phyloP scores from a whole-genome alignment of 2,888 invertebrate species.

The Aleiodes leptofemur region DNA sequence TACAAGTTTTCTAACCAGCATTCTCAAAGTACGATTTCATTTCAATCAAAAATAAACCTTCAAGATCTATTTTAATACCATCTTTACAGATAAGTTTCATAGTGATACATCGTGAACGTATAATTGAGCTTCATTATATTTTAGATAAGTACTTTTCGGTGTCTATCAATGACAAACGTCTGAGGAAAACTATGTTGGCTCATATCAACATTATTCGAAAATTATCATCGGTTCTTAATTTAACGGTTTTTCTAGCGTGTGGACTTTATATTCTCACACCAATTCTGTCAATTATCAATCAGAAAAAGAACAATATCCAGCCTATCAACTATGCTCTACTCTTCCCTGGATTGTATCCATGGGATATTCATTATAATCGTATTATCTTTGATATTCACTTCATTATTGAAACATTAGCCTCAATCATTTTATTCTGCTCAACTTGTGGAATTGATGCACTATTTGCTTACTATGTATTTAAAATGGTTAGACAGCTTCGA shows the following conservation, averaged over 20 bases:
- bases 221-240: slow-evolving; percentile 7
- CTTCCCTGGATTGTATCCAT: slow-evolving; percentile 54
- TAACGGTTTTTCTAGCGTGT: not conserved
- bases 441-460: slow-evolving; percentile 57
- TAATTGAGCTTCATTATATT: too few species aligned
- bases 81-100: too few species aligned
- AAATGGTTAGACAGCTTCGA: slow-evolving; percentile 59
- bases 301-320: slow-evolving; percentile 37
- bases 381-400: slow-evolving; percentile 53
- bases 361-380: slow-evolving; percentile 48
- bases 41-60: too few species aligned
- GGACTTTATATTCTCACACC: slow-evolving; percentile 42
- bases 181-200: not conserved
- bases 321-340: slow-evolving; percentile 50
- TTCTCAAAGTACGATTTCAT: too few species aligned
- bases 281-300: slow-evolving; percentile 47
- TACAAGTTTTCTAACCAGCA: not conserved
- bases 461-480: slow-evolving; percentile 61
- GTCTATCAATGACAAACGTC: slow-evolving; percentile 1
- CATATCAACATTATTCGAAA: not conserved
- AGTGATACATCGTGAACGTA: too few species aligned
- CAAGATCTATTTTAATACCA: not conserved
- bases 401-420: slow-evolving; percentile 47
- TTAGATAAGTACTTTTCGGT: too few species aligned
- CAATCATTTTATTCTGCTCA: slow-evolving; percentile 40